A percentile compares a stretch with the other conserved stretches of the same genome.
These are phyloP conservation scores for Petroica traversi DNA, from an alignment of 2,113 vertebrate species.

Conservation along the genomic window DNA sequence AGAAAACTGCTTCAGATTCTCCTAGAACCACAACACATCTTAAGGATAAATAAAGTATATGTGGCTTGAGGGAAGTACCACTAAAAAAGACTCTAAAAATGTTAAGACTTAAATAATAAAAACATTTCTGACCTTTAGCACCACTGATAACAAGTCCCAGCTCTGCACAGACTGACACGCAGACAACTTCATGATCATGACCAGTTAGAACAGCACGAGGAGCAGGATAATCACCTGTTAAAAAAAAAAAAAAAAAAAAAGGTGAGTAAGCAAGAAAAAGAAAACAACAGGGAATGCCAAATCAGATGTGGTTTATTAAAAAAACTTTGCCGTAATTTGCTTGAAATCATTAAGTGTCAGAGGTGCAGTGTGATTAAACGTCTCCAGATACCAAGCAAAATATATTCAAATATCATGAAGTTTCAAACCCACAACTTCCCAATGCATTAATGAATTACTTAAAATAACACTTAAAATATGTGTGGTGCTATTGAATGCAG, in stretches of 20 bases:
- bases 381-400: not conserved
- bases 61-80: not conserved
- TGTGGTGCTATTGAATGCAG: not conserved
- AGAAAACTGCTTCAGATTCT: not conserved
- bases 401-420: not conserved
- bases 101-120: conserved; percentile 11
- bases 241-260: not conserved
- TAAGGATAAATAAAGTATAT: not conserved
- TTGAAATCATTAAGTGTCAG: not conserved
- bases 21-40: not conserved
- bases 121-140: conserved; percentile 89
- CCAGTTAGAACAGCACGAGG: conserved; percentile 95
- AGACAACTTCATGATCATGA: conserved; percentile 96
- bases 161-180: conserved; percentile 95
- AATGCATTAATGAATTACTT: not conserved
- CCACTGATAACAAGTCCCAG: conserved; percentile 98
- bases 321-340: not conserved
- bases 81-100: not conserved
- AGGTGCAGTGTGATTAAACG: not conserved
- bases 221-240: conserved; percentile 92
- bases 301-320: not conserved
- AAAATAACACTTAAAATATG: not conserved
- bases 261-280: not conserved
- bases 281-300: not conserved
- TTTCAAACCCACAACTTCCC: not conserved